These are phyloP conservation scores for Gisinianus flammeolus DNA, from an alignment of 2,888 invertebrate genomes.

Conservation along the genomic window DNA sequence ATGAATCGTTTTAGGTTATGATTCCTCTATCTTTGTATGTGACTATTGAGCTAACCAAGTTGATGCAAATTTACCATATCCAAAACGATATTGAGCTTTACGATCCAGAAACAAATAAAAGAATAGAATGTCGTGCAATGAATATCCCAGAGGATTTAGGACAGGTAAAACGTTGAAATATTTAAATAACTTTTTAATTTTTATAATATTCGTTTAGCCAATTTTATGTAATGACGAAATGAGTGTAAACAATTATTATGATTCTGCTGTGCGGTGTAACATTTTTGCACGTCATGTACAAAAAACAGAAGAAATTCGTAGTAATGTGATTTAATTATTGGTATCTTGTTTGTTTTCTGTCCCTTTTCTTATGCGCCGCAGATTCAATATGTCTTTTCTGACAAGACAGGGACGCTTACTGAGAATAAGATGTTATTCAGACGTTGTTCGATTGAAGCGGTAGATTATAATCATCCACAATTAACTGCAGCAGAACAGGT, in stretches of 20 bases:
- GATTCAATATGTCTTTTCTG: conserved; percentile 91
- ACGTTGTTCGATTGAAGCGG: conserved; percentile 84
- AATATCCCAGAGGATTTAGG: conserved; percentile 98
- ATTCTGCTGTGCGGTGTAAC: not conserved
- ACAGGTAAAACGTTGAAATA: conserved; percentile 67
- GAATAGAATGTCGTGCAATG: conserved; percentile 87
- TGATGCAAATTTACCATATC: conserved; percentile 94
- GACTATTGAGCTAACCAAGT: conserved; percentile 94
- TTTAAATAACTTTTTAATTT: not conserved
- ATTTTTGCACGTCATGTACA: not conserved
- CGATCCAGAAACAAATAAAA: conserved; percentile 80
- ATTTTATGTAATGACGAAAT: too few species aligned
- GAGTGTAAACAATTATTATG: not conserved
- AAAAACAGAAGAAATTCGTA: too few species aligned
- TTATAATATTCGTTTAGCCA: not conserved
- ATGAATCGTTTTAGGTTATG: conserved; percentile 77
- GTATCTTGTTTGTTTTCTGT: not conserved
- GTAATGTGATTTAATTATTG: not conserved
- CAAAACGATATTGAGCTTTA: conserved; percentile 87
- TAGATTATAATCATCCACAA: conserved; percentile 85
- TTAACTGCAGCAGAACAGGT: conserved; percentile 63
- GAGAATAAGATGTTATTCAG: conserved; percentile 98
- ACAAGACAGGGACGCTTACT: conserved; percentile 97
- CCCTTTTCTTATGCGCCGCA: conserved; percentile 59
- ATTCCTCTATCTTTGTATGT: conserved; percentile 97